A percentile compares a stretch with the other conserved stretches of the same genome.
These are phyloP conservation scores for Palythoa grandis DNA, from an alignment of 92 coral and sea anemone species.

Conservation along the genomic window DNA sequence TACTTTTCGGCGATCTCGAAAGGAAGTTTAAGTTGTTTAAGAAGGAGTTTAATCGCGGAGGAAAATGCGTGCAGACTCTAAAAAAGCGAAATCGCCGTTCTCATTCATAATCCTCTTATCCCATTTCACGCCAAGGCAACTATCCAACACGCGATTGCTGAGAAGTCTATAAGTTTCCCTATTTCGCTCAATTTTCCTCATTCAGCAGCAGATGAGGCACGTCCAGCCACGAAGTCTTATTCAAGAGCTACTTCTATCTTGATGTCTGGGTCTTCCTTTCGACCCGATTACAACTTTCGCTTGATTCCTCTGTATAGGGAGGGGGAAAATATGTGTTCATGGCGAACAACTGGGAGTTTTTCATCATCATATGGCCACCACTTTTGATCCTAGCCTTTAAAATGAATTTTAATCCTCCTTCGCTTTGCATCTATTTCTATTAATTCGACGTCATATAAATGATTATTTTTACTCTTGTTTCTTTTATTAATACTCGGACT, in stretches of 20 bases:
- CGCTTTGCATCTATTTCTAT: neutral
- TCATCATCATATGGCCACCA: neutral
- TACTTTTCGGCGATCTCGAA: no score
- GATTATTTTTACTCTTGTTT: no score
- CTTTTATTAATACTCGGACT: no score
- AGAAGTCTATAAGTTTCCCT: conserved; percentile 1
- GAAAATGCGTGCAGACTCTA: no score
- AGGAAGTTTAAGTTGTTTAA: no score
- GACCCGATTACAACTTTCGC: conserved; percentile 51
- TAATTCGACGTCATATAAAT: no score
- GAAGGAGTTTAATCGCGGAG: no score
- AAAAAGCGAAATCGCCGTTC: no score
- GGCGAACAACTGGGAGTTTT: neutral
- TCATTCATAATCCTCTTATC: conserved; percentile 45
- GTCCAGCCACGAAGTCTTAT: conserved; percentile 38
- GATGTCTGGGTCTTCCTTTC: conserved; percentile 51
- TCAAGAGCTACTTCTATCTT: conserved; percentile 46
- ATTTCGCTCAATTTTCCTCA: conserved; percentile 9
- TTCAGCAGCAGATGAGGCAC: neutral
- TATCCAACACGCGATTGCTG: conserved; percentile 43
- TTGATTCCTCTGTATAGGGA: conserved; percentile 39
- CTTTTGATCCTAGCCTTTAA: neutral
- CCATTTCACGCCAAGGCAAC: conserved; percentile 48
- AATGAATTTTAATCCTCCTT: neutral
- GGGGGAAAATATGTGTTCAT: neutral